phyloP scores from a whole-genome alignment of 2,888 invertebrate species.

The Philaethria dido region DNA sequence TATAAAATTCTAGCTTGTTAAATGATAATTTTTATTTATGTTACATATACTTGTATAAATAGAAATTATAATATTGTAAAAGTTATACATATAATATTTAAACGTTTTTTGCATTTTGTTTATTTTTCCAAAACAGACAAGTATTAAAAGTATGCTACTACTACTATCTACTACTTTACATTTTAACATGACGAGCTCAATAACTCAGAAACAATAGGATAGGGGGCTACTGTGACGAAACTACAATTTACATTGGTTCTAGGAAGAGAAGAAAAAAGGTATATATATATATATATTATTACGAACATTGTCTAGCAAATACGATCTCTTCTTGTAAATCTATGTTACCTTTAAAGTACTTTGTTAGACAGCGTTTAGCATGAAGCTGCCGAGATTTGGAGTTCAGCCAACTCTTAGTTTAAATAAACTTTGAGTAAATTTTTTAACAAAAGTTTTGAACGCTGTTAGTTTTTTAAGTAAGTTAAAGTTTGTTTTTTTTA shows the following conservation, averaged over 20 bases:
- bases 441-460: background rate
- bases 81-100: too few relatives aligned
- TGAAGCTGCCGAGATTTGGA: constrained; percentile 19
- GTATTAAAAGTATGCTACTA: too few relatives aligned
- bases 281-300: too few relatives aligned
- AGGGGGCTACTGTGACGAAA: too few relatives aligned
- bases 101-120: too few relatives aligned
- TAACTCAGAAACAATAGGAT: too few relatives aligned
- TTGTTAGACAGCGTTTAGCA: background rate
- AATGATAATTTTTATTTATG: background rate
- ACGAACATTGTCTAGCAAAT: background rate
- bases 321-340: constrained; percentile 3
- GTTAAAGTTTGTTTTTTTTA: background rate
- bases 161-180: too few relatives aligned
- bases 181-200: too few relatives aligned
- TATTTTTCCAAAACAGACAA: too few relatives aligned
- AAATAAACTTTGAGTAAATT: constrained; percentile 3
- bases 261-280: too few relatives aligned
- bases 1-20: background rate
- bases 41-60: background rate
- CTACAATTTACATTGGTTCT: too few relatives aligned
- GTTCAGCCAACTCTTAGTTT: background rate
- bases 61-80: background rate
- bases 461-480: background rate
- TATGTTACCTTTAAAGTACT: constrained; percentile 19